phyloP scores from a whole-genome alignment of 2,797 vertebrate species.

The Chaunax sp. region DNA sequence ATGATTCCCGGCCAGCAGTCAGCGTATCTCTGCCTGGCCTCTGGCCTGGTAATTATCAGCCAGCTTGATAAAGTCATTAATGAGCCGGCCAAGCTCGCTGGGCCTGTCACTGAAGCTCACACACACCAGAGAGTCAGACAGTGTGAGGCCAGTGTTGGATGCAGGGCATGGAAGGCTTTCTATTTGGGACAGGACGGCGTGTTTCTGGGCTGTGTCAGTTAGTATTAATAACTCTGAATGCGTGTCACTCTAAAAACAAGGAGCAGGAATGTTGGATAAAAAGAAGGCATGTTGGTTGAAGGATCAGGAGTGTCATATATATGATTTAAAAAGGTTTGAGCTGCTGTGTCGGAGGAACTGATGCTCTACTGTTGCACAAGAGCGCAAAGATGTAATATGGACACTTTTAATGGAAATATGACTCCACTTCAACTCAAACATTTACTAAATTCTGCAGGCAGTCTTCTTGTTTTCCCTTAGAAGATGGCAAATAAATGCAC shows the following conservation, averaged over 20 bases:
- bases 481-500: background rate
- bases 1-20: slow-evolving; percentile 39
- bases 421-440: background rate
- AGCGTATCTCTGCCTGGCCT: slow-evolving; percentile 51
- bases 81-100: slow-evolving; percentile 67
- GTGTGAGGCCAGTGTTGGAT: slow-evolving; percentile 32
- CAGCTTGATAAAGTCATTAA: slow-evolving; percentile 77
- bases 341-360: slow-evolving; percentile 13
- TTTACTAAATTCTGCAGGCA: background rate
- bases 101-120: slow-evolving; percentile 53
- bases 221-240: slow-evolving; percentile 67
- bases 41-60: slow-evolving; percentile 75
- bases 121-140: slow-evolving; percentile 25
- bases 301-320: background rate
- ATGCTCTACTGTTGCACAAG: slow-evolving; percentile 13
- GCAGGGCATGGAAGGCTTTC: slow-evolving; percentile 23
- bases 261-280: background rate
- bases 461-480: background rate
- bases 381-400: background rate
- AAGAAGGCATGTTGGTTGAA: background rate
- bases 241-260: slow-evolving; percentile 53
- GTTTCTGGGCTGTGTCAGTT: slow-evolving; percentile 63
- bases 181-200: slow-evolving; percentile 57
- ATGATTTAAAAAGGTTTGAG: slow-evolving; percentile 19
- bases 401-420: background rate